Base-by-base conservation (phyloP, 2,888 invertebrate species). In the Papilio demoleus region DNA sequence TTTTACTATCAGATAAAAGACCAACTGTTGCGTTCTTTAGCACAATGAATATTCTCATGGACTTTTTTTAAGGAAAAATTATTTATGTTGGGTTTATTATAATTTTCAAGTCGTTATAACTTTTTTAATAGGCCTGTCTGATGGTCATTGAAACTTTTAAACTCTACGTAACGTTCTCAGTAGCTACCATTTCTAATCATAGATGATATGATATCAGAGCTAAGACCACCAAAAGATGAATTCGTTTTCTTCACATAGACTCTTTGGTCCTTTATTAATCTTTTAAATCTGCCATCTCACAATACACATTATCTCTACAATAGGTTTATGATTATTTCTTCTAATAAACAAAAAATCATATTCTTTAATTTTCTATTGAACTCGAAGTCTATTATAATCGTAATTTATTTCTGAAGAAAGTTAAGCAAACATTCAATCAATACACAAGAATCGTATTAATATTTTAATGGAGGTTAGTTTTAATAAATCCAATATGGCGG, bases 351-450 rank as follows among this genome's bases (percentile, higher is more conserved):
- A 53, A 53, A 53, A 53, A 53, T 50, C 24, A 14, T 27, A 53
- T 50, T 47, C 11, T 50, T 50, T 27, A 53, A 53, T 53, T 31
- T 17, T 27, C 53, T 56, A 56, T 56, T 31, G 53, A 31, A 17
- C 27, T 4, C 53, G 27, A 31, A 56, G 8, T 56, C 53, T 31
- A 56, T 56, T 56, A 56, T 3, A 56, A 31, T 31, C 17, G 31
- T 56, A 56, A 56, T 56, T 56, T 56, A 9, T 31, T 31, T 31
- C 27, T 1, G 17, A 56, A 56, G 53, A 56, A 56, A 56, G 53
- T 53, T 53, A 31, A 53, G 53, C 53, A 53, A 56, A 31, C 53
- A 56, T 56, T 56, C 31, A 56, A 56, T 50, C 24, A 47, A 47
- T 19, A 47, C 27, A 50, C n/a, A 27, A 50, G 24, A 24, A 53